These are phyloP conservation scores for Propithecus deckenii DNA, from an alignment of 2,797 vertebrate genomes.

Conservation along the genomic window DNA sequence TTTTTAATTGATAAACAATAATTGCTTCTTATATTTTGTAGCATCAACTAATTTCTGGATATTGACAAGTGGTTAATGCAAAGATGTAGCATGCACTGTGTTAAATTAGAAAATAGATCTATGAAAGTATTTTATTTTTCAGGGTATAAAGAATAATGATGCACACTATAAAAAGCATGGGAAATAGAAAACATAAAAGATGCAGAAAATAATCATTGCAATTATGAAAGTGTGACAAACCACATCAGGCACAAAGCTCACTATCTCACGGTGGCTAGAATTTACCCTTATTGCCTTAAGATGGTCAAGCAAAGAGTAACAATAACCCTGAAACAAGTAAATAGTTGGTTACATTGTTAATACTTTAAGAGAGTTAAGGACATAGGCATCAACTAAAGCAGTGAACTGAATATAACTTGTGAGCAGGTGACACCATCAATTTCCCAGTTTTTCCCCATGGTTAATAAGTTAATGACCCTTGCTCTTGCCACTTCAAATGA, in stretches of 20 bases:
- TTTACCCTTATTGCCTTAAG: background rate
- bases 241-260: background rate
- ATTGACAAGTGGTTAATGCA: background rate
- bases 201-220: background rate
- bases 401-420: background rate
- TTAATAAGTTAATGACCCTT: conserved; percentile 66
- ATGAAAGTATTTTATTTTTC: background rate
- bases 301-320: background rate
- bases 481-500: conserved; percentile 41
- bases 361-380: background rate
- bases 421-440: conserved; percentile 27
- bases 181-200: background rate
- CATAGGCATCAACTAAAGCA: background rate
- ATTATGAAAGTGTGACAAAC: background rate
- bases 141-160: background rate
- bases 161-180: background rate
- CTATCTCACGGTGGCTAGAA: background rate
- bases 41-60: background rate
- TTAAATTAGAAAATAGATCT: background rate
- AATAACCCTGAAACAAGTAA: background rate
- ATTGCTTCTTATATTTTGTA: background rate
- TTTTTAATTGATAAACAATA: background rate
- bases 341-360: background rate
- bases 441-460: conserved; percentile 25
- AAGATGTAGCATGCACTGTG: background rate